These are phyloP conservation scores for Cheilosia soror DNA, from an alignment of 2,888 invertebrate genomes.

Conservation along the genomic window DNA sequence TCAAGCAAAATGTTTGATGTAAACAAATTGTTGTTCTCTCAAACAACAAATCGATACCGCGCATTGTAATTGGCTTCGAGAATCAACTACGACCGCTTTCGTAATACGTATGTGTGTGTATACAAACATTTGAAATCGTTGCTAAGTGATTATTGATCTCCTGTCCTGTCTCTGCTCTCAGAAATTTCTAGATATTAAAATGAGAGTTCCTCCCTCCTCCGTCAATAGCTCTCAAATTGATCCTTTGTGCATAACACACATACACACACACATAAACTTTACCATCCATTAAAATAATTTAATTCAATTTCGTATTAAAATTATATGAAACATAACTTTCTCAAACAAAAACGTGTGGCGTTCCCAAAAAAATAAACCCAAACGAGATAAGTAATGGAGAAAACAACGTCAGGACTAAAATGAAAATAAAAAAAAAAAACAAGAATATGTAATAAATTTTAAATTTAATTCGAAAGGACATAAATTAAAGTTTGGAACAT, in stretches of 20 bases:
- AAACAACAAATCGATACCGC: no score
- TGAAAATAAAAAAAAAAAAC: slow-evolving; percentile 13
- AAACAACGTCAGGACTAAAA: slow-evolving; percentile 5
- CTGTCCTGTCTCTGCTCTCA: background rate
- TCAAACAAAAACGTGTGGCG: slow-evolving; percentile 26
- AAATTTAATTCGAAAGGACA: slow-evolving; percentile 84
- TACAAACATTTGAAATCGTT: no score
- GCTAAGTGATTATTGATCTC: no score
- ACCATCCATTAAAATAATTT: slow-evolving; percentile 71
- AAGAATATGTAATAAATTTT: slow-evolving; percentile 81
- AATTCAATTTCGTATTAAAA: slow-evolving; percentile 71
- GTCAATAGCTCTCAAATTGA: background rate
- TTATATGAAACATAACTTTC: slow-evolving; percentile 63
- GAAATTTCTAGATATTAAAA: slow-evolving; percentile 19
- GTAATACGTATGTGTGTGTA: no score
- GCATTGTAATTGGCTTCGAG: no score
- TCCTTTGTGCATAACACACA: slow-evolving; percentile 31
- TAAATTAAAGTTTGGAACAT: slow-evolving; percentile 84
- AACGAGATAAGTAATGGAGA: slow-evolving; percentile 39
- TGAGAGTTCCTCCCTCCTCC: background rate
- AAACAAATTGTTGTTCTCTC: no score
- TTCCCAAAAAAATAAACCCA: slow-evolving; percentile 14
- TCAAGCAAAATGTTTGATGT: no score
- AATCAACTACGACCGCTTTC: no score
- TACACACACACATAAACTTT: slow-evolving; percentile 1